Evolutionary conservation across 2,113 vertebrate species (phyloP).

Genomic region (Phalacrocorax pelagicus): DNA sequence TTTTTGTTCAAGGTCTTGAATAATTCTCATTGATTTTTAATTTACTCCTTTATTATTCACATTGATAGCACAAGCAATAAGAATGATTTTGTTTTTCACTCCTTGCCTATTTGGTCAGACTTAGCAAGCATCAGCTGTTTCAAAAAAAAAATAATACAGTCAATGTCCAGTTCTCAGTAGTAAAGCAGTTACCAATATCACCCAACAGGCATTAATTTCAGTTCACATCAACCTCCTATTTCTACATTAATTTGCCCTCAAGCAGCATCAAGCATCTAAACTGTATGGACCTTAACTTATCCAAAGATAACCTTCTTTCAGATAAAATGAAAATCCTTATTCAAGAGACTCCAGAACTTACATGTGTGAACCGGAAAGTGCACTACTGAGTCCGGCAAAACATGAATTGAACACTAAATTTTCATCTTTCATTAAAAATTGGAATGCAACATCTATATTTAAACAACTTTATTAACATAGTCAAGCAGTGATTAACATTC

Average conservation of each 20-base stretch:
- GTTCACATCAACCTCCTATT: background rate
- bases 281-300: background rate
- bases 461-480: constrained; percentile 99
- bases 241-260: background rate
- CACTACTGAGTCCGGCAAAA: background rate
- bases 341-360: background rate
- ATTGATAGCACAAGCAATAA: background rate
- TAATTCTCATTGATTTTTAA: background rate
- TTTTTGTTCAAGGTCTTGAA: background rate
- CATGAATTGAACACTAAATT: background rate
- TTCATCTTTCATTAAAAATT: constrained; percentile 69
- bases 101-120: background rate
- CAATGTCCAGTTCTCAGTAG: background rate
- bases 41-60: background rate
- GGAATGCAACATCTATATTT: constrained; percentile 80
- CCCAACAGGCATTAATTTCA: background rate
- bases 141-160: background rate
- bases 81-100: background rate
- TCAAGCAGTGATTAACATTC: constrained; percentile 97
- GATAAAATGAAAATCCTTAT: background rate
- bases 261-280: background rate
- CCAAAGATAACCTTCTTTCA: background rate
- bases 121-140: background rate
- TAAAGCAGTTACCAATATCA: background rate
- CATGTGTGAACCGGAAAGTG: background rate